These are phyloP conservation scores for Sphaeridia pumilis DNA, from an alignment of 2,888 invertebrate genomes.

Conservation along the genomic window DNA sequence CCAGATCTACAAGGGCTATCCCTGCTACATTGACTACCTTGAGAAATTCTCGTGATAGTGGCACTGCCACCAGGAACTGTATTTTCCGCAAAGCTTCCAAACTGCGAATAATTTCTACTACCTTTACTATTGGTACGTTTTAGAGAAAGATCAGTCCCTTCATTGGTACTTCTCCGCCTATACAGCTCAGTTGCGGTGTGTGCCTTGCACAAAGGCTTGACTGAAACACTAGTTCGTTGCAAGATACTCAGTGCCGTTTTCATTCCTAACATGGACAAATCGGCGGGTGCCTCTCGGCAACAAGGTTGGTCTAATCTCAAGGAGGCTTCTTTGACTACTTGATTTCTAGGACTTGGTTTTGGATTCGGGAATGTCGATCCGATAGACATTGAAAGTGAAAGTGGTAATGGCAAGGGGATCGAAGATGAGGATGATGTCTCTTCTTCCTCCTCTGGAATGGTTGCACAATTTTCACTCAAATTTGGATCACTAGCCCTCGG, in stretches of 20 bases:
- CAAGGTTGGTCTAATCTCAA: too few relatives aligned
- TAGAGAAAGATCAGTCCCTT: constrained; percentile 13
- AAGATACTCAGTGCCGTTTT: neutral
- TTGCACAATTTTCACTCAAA: constrained; percentile 13
- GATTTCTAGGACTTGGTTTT: neutral
- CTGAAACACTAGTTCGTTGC: neutral
- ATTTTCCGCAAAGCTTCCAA: neutral
- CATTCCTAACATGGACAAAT: constrained; percentile 14
- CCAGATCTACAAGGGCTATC: neutral
- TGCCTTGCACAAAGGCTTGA: neutral
- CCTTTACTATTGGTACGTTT: constrained; percentile 17
- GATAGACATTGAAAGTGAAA: constrained; percentile 14
- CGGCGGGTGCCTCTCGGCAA: too few relatives aligned
- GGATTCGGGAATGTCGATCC: constrained; percentile 3
- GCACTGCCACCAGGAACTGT: constrained; percentile 1
- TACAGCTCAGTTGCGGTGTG: neutral
- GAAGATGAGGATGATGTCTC: constrained; percentile 13
- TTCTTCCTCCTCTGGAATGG: constrained; percentile 15
- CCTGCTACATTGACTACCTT: neutral
- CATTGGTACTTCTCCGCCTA: neutral
- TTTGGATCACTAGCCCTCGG: constrained; percentile 16
- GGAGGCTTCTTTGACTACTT: neutral
- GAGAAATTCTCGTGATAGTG: neutral
- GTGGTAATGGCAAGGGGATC: constrained; percentile 17
- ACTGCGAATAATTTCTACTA: constrained; percentile 11